These are phyloP conservation scores for Lagopus muta DNA, from an alignment of 2,113 vertebrate species.

Conservation along the genomic window DNA sequence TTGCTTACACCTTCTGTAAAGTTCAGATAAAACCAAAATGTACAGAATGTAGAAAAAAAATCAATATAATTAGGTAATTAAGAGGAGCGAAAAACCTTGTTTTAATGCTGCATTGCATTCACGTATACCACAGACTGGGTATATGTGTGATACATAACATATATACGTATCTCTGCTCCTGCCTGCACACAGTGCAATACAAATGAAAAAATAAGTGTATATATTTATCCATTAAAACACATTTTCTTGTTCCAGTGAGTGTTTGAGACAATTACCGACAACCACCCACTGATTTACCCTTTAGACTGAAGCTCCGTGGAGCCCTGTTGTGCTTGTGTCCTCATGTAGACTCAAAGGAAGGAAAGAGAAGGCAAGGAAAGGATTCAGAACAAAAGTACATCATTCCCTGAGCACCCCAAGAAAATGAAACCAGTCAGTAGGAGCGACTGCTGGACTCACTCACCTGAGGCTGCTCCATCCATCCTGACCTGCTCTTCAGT, in stretches of 20 bases:
- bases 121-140: not conserved
- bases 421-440: not conserved
- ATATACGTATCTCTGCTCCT: constrained; percentile 4
- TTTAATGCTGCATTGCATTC: constrained; percentile 17
- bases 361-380: not conserved
- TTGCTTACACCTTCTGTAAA: constrained; percentile 73
- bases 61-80: constrained; percentile 69
- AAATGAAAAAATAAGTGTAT: not conserved
- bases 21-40: constrained; percentile 70
- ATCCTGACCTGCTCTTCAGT: not conserved
- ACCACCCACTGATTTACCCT: not conserved
- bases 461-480: not conserved
- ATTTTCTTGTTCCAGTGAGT: not conserved
- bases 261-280: not conserved
- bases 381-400: not conserved
- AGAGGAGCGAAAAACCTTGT: not conserved
- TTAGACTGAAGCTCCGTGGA: fast-evolving
- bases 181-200: not conserved
- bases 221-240: not conserved
- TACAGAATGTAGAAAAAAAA: constrained; percentile 43
- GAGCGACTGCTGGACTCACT: not conserved
- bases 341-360: not conserved
- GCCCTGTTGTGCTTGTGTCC: not conserved
- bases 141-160: not conserved
- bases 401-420: not conserved